Evolutionary conservation across 2,113 vertebrate species (phyloP), one percentile per base, ranked within the genome.

Genomic region (Prunella fulvescens): DNA sequence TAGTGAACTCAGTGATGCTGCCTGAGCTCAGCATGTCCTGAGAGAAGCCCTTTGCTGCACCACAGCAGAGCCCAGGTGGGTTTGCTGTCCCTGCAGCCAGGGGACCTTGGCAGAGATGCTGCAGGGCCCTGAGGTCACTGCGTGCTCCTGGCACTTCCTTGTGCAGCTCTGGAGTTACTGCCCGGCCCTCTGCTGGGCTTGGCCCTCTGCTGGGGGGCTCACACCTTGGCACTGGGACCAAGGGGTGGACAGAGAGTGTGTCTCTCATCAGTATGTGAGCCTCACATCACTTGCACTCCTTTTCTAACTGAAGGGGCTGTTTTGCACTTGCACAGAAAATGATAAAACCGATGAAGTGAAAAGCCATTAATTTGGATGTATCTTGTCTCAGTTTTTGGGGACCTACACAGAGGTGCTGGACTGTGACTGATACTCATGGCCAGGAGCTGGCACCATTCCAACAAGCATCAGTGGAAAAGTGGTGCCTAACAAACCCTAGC

Each of bases 131-230:
- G 60, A 70, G 70, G 26, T 73, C 8, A 0, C n/a, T 14, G 1
- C 0, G 0, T 14, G 11, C 56, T 60, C 9, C 1, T 15, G n/a
- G 37, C 3, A 0, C 50, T 72, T 33, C 31, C 31, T 58, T 48
- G 42, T 39, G n/a, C 77, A 58, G 28, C n/a, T 73, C 65, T 29
- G 23, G 72, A 81, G 42, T 47, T 24, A 5, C 48, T 54, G 50
- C 48, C 47, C 26, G 31, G 54, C 42, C 70, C 53, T 13, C n/a
- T 1, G 1, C 65, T 74, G 53, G 35, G 56, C n/a, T n/a, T n/a
- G 31, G 54, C 42, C 70, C 53, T 13, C n/a, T 1, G 1, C 65
- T 74, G 14, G 31, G 3, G 6, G 40, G 4, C 5, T 71, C 44
- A 64, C 40, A 50, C 70, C 61, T 42, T 40, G 20, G 69, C 42